Conservation (phyloP, 1,140 invertebrate genomes). For the Tetramorium alpestre region DNA sequence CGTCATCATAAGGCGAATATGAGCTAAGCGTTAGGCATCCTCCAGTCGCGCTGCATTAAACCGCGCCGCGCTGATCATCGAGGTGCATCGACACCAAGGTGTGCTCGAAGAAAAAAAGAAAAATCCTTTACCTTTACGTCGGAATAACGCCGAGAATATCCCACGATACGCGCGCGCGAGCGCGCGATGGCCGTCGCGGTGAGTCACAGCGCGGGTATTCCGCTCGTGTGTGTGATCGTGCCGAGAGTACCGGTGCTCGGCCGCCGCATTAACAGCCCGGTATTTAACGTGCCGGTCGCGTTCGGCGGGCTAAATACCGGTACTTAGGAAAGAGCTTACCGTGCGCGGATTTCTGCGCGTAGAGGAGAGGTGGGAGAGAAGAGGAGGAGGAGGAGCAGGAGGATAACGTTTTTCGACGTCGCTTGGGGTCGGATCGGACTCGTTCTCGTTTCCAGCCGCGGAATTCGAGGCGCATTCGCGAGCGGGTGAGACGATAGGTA, state of each 20-base stretch:
- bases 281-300: slow-evolving; percentile 60
- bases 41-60: slow-evolving; percentile 29
- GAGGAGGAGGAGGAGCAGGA: not conserved
- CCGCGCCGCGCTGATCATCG: slow-evolving; percentile 18
- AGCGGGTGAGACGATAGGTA: slow-evolving; percentile 67
- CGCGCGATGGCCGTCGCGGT: slow-evolving; percentile 20
- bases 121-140: not conserved
- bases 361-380: not conserved
- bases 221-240: slow-evolving; percentile 35
- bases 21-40: slow-evolving; percentile 18
- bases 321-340: slow-evolving; percentile 41
- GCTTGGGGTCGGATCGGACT: slow-evolving; percentile 15
- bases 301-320: slow-evolving; percentile 64
- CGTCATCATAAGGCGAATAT: slow-evolving; percentile 6
- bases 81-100: slow-evolving; percentile 42
- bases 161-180: slow-evolving; percentile 41
- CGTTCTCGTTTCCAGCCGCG: slow-evolving; percentile 39
- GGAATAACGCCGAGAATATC: slow-evolving; percentile 52
- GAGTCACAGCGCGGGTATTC: slow-evolving; percentile 58
- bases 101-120: not conserved
- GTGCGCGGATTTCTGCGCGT: not conserved
- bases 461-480: slow-evolving; percentile 52
- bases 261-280: slow-evolving; percentile 46
- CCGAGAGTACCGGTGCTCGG: slow-evolving; percentile 29
- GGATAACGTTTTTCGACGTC: slow-evolving; percentile 20